A percentile compares a stretch with the other conserved stretches of the same genome.
Evolutionary conservation across 2,888 invertebrate species (phyloP).

Genomic region (Cheilosia vernalis): DNA sequence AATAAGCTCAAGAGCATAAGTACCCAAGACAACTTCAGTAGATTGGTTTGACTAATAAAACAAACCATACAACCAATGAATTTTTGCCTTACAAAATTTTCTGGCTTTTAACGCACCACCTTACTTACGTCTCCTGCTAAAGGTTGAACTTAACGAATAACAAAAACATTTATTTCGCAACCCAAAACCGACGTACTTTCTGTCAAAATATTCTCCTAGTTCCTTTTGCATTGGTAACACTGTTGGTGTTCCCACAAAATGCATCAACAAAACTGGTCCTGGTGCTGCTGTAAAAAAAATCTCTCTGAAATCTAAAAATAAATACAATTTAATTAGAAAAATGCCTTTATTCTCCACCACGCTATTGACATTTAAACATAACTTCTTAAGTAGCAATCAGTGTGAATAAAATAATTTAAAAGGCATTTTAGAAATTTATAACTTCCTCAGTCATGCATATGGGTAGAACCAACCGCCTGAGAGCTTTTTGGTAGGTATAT

Average conservation of each 20-base stretch:
- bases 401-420: conserved; percentile 57
- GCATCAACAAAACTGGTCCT: neutral
- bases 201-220: neutral
- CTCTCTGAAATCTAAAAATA: conserved; percentile 26
- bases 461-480: neutral
- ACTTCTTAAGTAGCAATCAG: conserved; percentile 28
- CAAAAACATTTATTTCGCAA: no score
- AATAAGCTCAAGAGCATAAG: no score
- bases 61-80: no score
- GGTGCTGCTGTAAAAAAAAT: neutral
- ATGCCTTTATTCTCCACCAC: conserved; percentile 15
- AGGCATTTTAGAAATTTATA: conserved; percentile 35
- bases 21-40: no score
- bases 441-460: neutral
- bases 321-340: conserved; percentile 29
- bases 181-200: neutral
- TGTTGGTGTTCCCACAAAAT: neutral
- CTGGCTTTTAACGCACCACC: no score
- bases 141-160: no score
- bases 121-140: no score
- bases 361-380: conserved; percentile 32
- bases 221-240: conserved; percentile 12
- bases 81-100: no score
- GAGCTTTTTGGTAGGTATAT: conserved; percentile 11
- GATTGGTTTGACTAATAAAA: no score